phyloP scores from a whole-genome alignment of 2,797 vertebrate genomes.

The Salmo trutta region DNA sequence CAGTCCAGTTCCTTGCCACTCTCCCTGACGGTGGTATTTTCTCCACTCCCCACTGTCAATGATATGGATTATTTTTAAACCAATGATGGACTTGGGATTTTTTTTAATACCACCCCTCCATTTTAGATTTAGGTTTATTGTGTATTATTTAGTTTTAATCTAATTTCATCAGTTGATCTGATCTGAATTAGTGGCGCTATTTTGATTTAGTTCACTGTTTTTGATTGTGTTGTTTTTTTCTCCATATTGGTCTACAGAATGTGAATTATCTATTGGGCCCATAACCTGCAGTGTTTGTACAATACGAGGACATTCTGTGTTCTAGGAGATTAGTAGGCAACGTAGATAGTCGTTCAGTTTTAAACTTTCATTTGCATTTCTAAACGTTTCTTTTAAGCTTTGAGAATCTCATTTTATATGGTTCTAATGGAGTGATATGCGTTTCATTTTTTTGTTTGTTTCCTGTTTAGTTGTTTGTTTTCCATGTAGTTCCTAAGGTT shows the following conservation, averaged over 20 bases:
- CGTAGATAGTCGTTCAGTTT: conserved; percentile 19
- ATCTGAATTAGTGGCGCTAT: conserved; percentile 45
- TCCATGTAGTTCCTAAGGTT: conserved; percentile 25
- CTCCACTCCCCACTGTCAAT: conserved; percentile 4
- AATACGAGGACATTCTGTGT: conserved; percentile 27
- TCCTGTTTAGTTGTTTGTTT: conserved; percentile 8
- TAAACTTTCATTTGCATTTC: conserved; percentile 9
- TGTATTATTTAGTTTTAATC: conserved; percentile 51
- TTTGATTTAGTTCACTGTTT: not conserved
- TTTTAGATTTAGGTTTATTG: conserved; percentile 45
- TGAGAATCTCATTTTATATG: conserved; percentile 46
- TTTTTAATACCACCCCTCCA: conserved; percentile 4
- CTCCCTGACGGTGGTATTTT: conserved; percentile 9
- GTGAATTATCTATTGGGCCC: conserved; percentile 6
- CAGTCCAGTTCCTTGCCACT: not conserved
- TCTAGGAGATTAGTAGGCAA: conserved; percentile 38
- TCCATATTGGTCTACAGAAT: conserved; percentile 27
- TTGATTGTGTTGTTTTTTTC: conserved; percentile 17
- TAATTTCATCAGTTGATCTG: conserved; percentile 80
- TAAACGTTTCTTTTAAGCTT: conserved; percentile 35
- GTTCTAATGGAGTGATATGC: conserved; percentile 38
- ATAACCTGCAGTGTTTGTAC: conserved; percentile 31
- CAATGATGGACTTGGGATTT: conserved; percentile 13
- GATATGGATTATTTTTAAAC: conserved; percentile 28
- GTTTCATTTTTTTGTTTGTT: not conserved